A percentile compares a stretch with the other conserved stretches of the same genome.
phyloP scores from a whole-genome alignment of 2,113 vertebrate genomes.

The Glaucidium brasilianum region DNA sequence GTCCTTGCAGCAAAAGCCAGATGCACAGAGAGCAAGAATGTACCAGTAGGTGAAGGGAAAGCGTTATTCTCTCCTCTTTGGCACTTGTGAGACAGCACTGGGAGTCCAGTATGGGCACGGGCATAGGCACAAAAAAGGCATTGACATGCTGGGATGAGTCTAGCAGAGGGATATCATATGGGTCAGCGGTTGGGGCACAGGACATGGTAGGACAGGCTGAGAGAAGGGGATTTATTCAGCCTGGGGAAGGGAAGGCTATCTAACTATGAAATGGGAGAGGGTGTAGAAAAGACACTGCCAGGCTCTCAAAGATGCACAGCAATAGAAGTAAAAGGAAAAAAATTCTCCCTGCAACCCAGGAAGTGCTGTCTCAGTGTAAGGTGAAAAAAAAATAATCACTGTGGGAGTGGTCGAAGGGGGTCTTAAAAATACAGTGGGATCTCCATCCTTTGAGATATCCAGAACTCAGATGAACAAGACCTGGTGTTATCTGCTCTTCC shows the following conservation, averaged over 20 bases:
- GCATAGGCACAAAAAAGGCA: not conserved
- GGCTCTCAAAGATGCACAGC: not conserved
- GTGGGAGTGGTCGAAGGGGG: not conserved
- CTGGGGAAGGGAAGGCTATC: not conserved
- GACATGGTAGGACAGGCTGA: not conserved
- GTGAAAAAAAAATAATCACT: too few relatives aligned
- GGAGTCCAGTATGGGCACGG: not conserved
- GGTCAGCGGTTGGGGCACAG: accelerated
- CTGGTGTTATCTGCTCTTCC: not conserved
- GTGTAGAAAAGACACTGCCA: not conserved
- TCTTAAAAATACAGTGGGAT: not conserved
- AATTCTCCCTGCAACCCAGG: not conserved
- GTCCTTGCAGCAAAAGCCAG: not conserved
- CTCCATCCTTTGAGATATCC: not conserved
- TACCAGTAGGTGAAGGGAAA: not conserved
- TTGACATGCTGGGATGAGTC: not conserved
- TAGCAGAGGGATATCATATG: not conserved
- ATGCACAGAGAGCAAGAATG: not conserved
- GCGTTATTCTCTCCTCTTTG: not conserved
- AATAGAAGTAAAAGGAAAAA: not conserved
- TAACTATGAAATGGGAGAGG: not conserved
- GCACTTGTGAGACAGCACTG: not conserved
- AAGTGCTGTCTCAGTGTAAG: not conserved
- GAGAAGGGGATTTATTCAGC: not conserved
- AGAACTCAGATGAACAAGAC: not conserved